These are phyloP conservation scores for Acanthisitta chloris DNA, from an alignment of 2,113 vertebrate species.

Conservation along the genomic window DNA sequence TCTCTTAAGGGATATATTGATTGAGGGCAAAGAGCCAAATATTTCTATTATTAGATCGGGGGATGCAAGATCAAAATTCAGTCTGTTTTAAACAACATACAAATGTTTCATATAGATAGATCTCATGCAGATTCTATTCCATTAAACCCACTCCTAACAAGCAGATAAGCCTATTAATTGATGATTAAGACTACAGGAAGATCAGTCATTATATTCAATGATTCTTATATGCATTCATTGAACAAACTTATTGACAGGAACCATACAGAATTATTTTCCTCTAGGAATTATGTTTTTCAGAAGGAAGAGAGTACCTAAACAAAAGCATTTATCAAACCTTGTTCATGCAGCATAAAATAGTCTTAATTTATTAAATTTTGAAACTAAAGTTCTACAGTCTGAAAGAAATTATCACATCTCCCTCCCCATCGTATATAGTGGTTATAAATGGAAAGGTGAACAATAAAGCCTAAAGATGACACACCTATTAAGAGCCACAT, in stretches of 20 bases:
- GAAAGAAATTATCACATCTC: conserved; percentile 7
- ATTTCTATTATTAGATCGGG: conserved; percentile 63
- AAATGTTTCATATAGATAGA: conserved; percentile 61
- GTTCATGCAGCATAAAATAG: background rate
- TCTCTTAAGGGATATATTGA: conserved; percentile 62
- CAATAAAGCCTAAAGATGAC: background rate
- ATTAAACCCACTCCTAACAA: conserved; percentile 65
- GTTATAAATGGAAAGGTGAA: conserved; percentile 7
- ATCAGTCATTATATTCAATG: conserved; percentile 69
- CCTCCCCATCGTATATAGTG: background rate
- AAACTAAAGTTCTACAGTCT: conserved; percentile 9
- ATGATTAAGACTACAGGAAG: conserved; percentile 71
- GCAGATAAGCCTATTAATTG: conserved; percentile 77
- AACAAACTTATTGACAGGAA: conserved; percentile 43
- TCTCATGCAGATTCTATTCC: conserved; percentile 71
- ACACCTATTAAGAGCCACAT: background rate
- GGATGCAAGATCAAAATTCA: conserved; percentile 52
- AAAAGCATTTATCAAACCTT: background rate
- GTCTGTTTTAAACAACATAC: conserved; percentile 55
- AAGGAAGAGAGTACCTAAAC: background rate
- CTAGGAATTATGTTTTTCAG: background rate
- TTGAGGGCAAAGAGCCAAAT: conserved; percentile 63
- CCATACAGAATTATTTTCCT: background rate
- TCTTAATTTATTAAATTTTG: conserved; percentile 16
- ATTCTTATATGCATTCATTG: conserved; percentile 49